Conservation (phyloP, 2,888 invertebrate species). For the Willowsia nigromaculata region DNA sequence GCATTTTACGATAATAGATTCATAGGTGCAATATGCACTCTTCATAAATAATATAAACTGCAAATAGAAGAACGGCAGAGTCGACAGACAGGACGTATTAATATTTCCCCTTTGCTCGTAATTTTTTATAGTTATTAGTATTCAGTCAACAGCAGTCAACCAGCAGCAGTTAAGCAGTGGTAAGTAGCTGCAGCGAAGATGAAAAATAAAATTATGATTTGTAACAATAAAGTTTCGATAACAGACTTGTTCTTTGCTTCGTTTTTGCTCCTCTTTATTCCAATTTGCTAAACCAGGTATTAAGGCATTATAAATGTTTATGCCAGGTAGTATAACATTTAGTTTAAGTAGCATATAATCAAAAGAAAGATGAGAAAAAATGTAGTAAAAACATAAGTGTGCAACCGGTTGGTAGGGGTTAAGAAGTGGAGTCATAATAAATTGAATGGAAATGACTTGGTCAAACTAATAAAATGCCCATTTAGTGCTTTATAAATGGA, state of each 20-base stretch:
- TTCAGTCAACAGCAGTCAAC: not conserved
- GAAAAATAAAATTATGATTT: not conserved
- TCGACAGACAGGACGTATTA: constrained; percentile 37
- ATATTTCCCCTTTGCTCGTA: constrained; percentile 9
- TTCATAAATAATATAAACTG: constrained; percentile 3
- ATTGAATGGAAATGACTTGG: constrained; percentile 26
- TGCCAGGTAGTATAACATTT: not conserved
- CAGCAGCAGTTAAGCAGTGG: not conserved
- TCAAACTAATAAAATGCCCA: not conserved
- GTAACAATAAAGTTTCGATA: constrained; percentile 23
- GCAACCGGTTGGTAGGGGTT: not conserved
- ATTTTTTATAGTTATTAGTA: constrained; percentile 8
- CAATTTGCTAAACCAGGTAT: not conserved
- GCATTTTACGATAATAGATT: not conserved
- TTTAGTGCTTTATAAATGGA: not conserved
- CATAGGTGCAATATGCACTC: constrained; percentile 36
- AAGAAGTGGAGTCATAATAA: not conserved
- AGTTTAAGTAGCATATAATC: not conserved
- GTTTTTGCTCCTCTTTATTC: not conserved
- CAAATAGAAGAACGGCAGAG: not conserved
- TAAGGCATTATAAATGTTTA: not conserved
- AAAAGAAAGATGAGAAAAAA: constrained; percentile 2
- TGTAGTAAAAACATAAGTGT: not conserved
- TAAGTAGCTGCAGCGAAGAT: not conserved
- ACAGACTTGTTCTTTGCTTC: constrained; percentile 7